phyloP scores from a whole-genome alignment of 2,797 vertebrate species.

The Anguilla marmorata region DNA sequence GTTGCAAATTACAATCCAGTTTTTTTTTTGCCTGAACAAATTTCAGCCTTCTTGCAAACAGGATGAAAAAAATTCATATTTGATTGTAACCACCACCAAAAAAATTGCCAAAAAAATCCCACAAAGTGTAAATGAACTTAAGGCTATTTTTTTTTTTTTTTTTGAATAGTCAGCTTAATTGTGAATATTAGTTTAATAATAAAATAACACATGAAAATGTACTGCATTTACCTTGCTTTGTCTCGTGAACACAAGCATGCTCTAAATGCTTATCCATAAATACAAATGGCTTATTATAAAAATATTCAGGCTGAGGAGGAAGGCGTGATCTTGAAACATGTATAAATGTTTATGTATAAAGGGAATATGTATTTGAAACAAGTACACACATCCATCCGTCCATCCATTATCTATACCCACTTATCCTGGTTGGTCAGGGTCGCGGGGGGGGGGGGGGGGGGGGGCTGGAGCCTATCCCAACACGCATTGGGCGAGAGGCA shows the following conservation, averaged over 20 bases:
- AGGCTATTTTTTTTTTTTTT: neutral
- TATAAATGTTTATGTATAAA: no score
- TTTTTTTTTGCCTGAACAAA: neutral
- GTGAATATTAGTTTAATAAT: neutral
- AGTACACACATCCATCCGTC: no score
- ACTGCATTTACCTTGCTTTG: neutral
- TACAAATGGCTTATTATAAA: no score
- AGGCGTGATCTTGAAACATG: no score
- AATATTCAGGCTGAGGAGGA: no score
- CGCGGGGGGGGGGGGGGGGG: no score
- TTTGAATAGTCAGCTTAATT: neutral
- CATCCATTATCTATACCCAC: no score
- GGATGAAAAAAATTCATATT: neutral
- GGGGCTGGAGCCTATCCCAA: no score
- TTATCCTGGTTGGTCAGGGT: no score
- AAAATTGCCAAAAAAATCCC: no score
- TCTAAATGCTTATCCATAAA: neutral
- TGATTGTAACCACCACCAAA: neutral
- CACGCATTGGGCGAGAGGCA: no score
- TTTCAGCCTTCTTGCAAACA: neutral
- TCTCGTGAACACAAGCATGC: neutral
- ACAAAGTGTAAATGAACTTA: neutral
- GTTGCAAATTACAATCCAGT: neutral
- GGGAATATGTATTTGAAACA: no score
- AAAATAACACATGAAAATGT: neutral